Conservation (phyloP, 2,113 vertebrate genomes). For the Emydocephalus ijimae region DNA sequence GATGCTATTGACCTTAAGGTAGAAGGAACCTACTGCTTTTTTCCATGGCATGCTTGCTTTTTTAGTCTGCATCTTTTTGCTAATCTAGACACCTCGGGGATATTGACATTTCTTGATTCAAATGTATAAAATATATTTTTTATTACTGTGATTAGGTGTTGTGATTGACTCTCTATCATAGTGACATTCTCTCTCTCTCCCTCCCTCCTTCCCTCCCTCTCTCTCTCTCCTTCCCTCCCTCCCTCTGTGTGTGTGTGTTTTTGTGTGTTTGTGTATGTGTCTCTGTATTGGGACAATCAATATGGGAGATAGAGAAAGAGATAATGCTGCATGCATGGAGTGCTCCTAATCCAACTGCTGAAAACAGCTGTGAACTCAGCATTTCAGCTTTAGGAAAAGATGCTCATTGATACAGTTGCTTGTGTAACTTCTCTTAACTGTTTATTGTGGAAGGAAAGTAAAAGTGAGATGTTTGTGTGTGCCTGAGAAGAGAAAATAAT, state of each 20-base stretch:
- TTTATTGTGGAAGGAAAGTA: rapidly evolving
- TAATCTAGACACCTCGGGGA: constrained; percentile 7
- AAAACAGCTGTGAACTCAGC: background rate
- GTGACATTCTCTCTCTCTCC: background rate
- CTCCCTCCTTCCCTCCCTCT: no score
- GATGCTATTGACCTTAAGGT: constrained; percentile 42
- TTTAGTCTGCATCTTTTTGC: constrained; percentile 32
- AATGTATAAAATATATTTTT: background rate
- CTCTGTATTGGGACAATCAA: constrained; percentile 4
- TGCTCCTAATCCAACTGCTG: background rate
- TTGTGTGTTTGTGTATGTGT: background rate
- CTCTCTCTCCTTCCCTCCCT: background rate
- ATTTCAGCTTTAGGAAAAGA: background rate
- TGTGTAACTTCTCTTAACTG: background rate
- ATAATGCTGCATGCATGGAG: background rate
- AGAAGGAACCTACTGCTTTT: constrained; percentile 46
- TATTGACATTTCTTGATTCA: constrained; percentile 41
- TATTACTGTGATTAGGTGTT: constrained; percentile 42
- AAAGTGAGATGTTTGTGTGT: background rate
- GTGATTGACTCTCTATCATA: background rate
- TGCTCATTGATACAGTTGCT: background rate
- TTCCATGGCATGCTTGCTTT: constrained; percentile 25
- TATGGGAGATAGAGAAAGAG: background rate
- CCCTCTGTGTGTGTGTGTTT: background rate
- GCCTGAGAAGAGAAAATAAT: background rate